Evolutionary conservation across 2,797 vertebrate genomes (phyloP).

Genomic region (Onychomys leucogaster): DNA sequence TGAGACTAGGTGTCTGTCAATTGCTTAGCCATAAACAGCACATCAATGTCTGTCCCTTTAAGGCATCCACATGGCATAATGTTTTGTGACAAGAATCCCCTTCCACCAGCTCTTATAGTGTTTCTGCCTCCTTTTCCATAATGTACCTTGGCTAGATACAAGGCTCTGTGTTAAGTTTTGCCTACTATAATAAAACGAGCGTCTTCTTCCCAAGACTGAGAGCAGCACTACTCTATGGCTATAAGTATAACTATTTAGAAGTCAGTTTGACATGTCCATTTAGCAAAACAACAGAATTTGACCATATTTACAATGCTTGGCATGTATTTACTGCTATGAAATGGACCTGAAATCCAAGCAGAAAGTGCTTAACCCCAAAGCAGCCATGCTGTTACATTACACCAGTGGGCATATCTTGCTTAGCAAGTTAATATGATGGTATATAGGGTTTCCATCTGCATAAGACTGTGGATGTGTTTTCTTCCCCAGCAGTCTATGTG

Average conservation of each 20-base stretch:
- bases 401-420: background rate
- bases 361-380: background rate
- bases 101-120: background rate
- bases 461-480: background rate
- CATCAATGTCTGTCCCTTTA: background rate
- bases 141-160: background rate
- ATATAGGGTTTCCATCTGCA: background rate
- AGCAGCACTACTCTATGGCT: background rate
- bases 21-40: background rate
- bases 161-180: background rate
- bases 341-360: background rate
- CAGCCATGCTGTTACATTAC: too few relatives aligned
- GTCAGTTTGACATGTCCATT: background rate
- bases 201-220: background rate
- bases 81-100: too few relatives aligned
- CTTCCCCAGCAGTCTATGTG: too few relatives aligned
- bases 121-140: background rate
- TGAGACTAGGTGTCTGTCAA: too few relatives aligned
- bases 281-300: background rate
- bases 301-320: background rate
- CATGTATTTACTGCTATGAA: background rate
- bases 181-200: background rate
- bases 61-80: background rate
- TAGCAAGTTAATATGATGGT: background rate
- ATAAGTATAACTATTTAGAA: background rate